Evolutionary conservation across 2,113 vertebrate genomes (phyloP).

Genomic region (Gavialis gangeticus): DNA sequence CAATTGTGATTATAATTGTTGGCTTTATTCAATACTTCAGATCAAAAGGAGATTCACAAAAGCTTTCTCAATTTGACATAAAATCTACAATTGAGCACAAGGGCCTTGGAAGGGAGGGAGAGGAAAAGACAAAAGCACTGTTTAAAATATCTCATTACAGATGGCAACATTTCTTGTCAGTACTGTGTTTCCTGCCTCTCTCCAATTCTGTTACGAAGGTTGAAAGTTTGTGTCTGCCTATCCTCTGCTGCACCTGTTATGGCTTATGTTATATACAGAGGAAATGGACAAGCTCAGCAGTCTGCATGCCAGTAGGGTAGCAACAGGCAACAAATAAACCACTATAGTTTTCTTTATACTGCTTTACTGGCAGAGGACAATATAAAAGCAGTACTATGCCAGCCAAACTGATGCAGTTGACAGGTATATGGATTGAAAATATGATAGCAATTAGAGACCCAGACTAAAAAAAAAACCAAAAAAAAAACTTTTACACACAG

Average conservation of each 20-base stretch:
- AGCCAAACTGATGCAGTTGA: constrained; percentile 56
- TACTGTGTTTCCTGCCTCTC: not conserved
- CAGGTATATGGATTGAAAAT: constrained; percentile 69
- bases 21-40: not conserved
- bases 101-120: not conserved
- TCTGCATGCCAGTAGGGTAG: not conserved
- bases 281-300: constrained; percentile 31
- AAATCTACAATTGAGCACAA: rapidly evolving
- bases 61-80: rapidly evolving
- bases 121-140: not conserved
- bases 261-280: not conserved
- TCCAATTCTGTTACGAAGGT: not conserved
- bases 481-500: not conserved
- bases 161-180: not conserved
- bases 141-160: not conserved
- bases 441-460: constrained; percentile 63
- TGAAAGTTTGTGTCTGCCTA: not conserved
- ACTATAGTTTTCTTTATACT: constrained; percentile 20
- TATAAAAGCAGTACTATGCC: constrained; percentile 44
- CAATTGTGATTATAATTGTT: not conserved
- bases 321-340: not conserved
- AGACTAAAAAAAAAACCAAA: constrained; percentile 4
- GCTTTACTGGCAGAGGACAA: constrained; percentile 44
- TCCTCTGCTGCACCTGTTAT: not conserved
- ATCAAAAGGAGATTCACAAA: not conserved